Evolutionary conservation across 2,797 vertebrate species (phyloP).

Genomic region (Austrolebias charrua): DNA sequence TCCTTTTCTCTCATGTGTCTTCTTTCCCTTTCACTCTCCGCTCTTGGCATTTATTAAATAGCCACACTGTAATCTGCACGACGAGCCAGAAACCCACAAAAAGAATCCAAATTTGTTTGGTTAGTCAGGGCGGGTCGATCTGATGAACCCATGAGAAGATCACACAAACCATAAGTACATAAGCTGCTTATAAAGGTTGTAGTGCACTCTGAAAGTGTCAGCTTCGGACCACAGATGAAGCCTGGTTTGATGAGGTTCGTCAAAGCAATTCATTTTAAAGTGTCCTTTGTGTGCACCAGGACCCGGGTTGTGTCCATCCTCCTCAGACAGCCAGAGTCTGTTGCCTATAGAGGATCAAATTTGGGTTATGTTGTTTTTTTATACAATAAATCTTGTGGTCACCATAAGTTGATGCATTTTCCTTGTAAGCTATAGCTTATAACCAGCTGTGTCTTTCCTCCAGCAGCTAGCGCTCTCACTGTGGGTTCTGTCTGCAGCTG

Average conservation of each 20-base stretch:
- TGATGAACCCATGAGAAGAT: conserved; percentile 27
- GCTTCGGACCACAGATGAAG: conserved; percentile 20
- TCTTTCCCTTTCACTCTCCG: not conserved
- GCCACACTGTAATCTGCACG: not conserved
- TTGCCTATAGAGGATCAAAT: too few species aligned
- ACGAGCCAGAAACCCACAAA: not conserved
- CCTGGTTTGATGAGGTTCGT: conserved; percentile 9
- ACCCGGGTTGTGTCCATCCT: too few species aligned
- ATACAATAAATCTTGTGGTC: not conserved
- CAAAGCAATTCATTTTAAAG: too few species aligned
- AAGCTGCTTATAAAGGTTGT: conserved; percentile 48
- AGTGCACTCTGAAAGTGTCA: conserved; percentile 29
- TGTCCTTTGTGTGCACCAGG: too few species aligned
- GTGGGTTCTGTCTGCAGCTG: conserved; percentile 42
- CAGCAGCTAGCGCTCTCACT: conserved; percentile 50
- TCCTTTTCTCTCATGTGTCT: not conserved
- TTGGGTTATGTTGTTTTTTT: too few species aligned
- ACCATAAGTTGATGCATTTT: conserved; percentile 14
- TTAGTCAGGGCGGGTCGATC: conserved; percentile 7
- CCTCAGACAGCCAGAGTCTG: too few species aligned
- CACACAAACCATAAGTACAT: conserved; percentile 31
- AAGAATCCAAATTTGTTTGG: not conserved
- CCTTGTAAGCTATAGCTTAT: conserved; percentile 44
- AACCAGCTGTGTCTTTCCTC: conserved; percentile 65
- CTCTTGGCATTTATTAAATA: conserved; percentile 1